Conservation (phyloP, 92 coral and sea anemone species). For the Anthopleura xanthogrammica region DNA sequence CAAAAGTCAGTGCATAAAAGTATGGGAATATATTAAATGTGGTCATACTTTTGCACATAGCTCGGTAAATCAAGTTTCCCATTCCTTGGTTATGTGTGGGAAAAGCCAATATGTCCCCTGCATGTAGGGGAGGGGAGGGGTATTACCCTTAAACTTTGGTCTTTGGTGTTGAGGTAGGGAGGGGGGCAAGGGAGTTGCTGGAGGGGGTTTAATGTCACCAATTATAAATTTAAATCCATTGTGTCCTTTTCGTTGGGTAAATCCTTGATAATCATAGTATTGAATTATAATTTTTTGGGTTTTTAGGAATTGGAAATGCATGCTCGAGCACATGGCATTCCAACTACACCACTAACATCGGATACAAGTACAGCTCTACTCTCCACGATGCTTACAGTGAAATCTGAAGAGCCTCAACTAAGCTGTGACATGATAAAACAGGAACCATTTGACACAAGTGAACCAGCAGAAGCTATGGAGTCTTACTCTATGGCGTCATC, state of each 20-base stretch:
- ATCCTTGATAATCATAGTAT: not conserved
- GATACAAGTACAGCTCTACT: slow-evolving; percentile 93
- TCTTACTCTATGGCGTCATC: slow-evolving; percentile 66
- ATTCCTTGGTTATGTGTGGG: not conserved
- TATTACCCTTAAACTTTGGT: too few species aligned
- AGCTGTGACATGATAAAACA: slow-evolving; percentile 52
- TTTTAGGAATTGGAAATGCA: slow-evolving; percentile 97
- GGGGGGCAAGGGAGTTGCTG: too few species aligned
- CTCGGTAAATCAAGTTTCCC: not conserved
- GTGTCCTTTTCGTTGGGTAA: too few species aligned
- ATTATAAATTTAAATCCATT: too few species aligned
- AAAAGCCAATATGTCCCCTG: too few species aligned
- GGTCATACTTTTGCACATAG: not conserved
- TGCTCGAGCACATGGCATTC: slow-evolving; percentile 96
- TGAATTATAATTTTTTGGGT: not conserved
- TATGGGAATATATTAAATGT: too few species aligned
- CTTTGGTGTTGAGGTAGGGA: too few species aligned
- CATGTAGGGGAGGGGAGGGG: too few species aligned
- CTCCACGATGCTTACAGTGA: slow-evolving; percentile 67
- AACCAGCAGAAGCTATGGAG: slow-evolving; percentile 74
- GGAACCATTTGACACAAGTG: slow-evolving; percentile 59
- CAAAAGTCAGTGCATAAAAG: too few species aligned
- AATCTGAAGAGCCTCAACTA: slow-evolving; percentile 43
- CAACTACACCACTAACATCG: slow-evolving; percentile 91
- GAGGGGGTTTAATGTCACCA: too few species aligned